Base-by-base conservation (phyloP, 2,888 invertebrate species). In the Deroplatys truncata region DNA sequence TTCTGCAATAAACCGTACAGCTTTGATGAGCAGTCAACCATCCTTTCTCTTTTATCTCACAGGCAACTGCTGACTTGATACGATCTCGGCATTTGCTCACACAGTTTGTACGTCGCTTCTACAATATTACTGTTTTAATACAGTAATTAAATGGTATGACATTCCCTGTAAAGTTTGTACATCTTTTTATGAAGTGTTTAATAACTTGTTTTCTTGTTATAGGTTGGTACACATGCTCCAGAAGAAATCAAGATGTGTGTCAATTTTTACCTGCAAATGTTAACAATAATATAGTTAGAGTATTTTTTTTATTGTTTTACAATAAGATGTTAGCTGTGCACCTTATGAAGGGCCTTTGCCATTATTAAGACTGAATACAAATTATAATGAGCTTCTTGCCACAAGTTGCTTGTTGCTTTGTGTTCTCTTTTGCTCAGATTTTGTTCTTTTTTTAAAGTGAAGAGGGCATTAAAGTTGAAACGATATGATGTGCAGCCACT, bases 281-380 rank as follows among this genome's bases (percentile, higher is more conserved):
- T 72, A 49, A 20, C 16, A 72, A 25, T 82, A 87, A 82, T 87
- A 29, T 86, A 86, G 82, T 16, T 86, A 82, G 82, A 87, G 31
- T 82, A 87, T 82, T 82, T 31, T 82, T 86, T 86, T 86, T 72
- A 72, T 82, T 82, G 29, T 82, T 87, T 86, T 86, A 86, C 20
- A 83, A 83, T 83, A 87, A 83, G 82, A 87, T 82, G 83, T 87
- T 87, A 83, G 83, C n/a, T 82, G 87, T 87, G 87, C 83, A 87
- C 87, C 31, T 83, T 82, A 35, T 35, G 15, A 83, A 56, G 83
- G 87, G 82, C 87, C 31, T 87, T 28, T 43, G 43, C 35, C 87
- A 43, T 87, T 15, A 87, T 25, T 82, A 83, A 87, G 87, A 87
- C 87, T 87, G 87, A 87, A 72, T 72, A 72, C 25, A 72, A 25